Evolutionary conservation across 2,888 invertebrate species (phyloP).

Genomic region (Xylocampa areola): DNA sequence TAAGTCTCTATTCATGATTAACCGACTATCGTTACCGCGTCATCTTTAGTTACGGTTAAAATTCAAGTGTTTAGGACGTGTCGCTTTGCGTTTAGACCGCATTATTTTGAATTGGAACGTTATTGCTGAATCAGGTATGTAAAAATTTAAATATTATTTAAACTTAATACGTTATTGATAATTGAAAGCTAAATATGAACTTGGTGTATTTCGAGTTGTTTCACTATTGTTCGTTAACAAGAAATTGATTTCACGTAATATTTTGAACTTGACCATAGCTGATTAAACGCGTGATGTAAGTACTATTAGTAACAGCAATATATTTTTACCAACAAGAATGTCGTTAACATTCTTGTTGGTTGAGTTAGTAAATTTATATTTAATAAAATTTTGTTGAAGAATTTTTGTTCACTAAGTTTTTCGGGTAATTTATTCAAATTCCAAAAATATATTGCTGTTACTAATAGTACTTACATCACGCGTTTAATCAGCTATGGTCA

Average conservation of each 20-base stretch:
- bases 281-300: slow-evolving; percentile 5
- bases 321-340: too few species aligned
- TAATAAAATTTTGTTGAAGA: slow-evolving; percentile 11
- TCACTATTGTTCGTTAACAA: slow-evolving; percentile 10
- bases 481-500: slow-evolving; percentile 8
- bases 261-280: slow-evolving; percentile 9
- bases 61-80: slow-evolving; percentile 8
- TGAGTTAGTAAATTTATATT: slow-evolving; percentile 8
- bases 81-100: slow-evolving; percentile 20
- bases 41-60: slow-evolving; percentile 12
- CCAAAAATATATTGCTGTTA: slow-evolving; percentile 4
- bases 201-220: slow-evolving; percentile 11
- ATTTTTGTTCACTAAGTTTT: slow-evolving; percentile 2
- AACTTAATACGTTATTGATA: slow-evolving; percentile 16
- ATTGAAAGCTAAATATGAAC: slow-evolving; percentile 9
- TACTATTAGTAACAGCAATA: slow-evolving; percentile 6
- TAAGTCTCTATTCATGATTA: slow-evolving; percentile 12
- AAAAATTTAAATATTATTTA: slow-evolving; percentile 14
- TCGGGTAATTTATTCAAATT: slow-evolving; percentile 3
- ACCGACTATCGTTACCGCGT: slow-evolving; percentile 8
- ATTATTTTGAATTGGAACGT: slow-evolving; percentile 17
- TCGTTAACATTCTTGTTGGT: slow-evolving; percentile 15
- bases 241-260: slow-evolving; percentile 7
- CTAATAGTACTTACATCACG: slow-evolving; percentile 3
- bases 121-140: slow-evolving; percentile 22